Percentiles rank a stretch among this genome's conserved stretches.
Conservation (phyloP, 2,797 vertebrate species). For the Hydrophis major region DNA sequence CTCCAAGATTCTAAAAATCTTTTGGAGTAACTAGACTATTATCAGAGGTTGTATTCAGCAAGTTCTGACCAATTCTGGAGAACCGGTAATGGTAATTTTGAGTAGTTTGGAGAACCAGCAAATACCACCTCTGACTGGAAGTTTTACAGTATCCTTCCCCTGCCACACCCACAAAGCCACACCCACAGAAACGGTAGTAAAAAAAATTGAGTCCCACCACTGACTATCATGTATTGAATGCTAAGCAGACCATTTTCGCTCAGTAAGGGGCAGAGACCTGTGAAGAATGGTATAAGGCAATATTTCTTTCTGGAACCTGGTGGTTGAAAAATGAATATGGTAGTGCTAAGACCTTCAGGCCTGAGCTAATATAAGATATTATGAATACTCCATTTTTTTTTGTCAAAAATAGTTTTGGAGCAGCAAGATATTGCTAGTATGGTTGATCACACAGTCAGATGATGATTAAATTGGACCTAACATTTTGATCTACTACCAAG, state of each 20-base stretch:
- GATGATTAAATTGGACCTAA: not conserved
- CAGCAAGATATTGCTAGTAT: not conserved
- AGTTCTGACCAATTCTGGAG: too few relatives aligned
- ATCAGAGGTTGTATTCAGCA: too few relatives aligned
- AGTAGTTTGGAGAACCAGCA: too few relatives aligned
- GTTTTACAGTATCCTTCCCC: too few relatives aligned
- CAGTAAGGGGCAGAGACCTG: not conserved
- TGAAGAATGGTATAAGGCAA: not conserved
- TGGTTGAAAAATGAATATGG: slow-evolving; percentile 17
- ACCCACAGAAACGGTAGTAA: too few relatives aligned
- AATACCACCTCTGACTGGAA: too few relatives aligned
- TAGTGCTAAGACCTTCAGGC: not conserved
- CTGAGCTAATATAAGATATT: not conserved
- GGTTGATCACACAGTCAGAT: not conserved
- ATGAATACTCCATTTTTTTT: not conserved
- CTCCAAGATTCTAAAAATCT: slow-evolving; percentile 7
- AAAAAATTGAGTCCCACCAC: too few relatives aligned
- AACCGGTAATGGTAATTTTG: too few relatives aligned
- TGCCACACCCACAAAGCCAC: too few relatives aligned
- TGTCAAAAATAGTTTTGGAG: not conserved
- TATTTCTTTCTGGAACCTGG: slow-evolving; percentile 1
- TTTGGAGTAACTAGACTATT: slow-evolving; percentile 3
- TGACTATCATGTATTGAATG: not conserved
- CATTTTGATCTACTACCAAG: not conserved
- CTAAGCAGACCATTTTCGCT: accelerated